Conservation (phyloP, 64 coral and sea anemone genomes). For the Trachythela sp. region DNA sequence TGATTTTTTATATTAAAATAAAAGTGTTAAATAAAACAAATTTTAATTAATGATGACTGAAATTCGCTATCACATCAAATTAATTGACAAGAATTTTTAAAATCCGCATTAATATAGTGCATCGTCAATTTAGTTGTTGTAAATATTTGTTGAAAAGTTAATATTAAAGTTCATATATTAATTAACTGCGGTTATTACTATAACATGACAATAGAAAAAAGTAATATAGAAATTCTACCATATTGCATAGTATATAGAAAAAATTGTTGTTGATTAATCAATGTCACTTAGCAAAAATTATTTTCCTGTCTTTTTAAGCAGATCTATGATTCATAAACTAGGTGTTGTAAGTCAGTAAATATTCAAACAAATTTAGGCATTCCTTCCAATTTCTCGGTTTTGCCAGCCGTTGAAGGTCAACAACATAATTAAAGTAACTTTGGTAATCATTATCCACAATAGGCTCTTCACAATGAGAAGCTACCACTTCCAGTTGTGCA, state of each 20-base stretch:
- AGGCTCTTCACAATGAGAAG: not conserved
- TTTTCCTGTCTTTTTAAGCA: not conserved
- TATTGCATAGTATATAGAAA: no score
- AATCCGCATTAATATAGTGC: not conserved
- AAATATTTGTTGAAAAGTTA: not conserved
- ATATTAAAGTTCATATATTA: not conserved
- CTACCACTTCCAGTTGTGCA: slow-evolving; percentile 27
- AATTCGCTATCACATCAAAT: not conserved
- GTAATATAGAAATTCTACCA: no score
- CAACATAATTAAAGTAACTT: slow-evolving; percentile 46
- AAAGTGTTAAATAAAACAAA: no score
- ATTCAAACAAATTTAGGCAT: slow-evolving; percentile 43
- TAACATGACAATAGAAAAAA: not conserved
- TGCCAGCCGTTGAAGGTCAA: slow-evolving; percentile 12
- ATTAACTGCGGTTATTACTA: not conserved
- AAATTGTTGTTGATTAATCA: no score
- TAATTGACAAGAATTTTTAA: not conserved
- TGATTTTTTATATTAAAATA: no score
- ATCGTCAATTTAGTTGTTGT: not conserved
- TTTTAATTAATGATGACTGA: not conserved
- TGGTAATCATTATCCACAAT: slow-evolving; percentile 38
- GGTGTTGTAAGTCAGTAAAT: slow-evolving; percentile 35
- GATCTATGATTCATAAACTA: slow-evolving; percentile 1
- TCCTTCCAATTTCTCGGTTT: slow-evolving; percentile 50
- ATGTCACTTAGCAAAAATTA: slow-evolving; percentile 14